Evolutionary conservation across 1,140 invertebrate genomes (phyloP), one percentile per base, ranked within the genome.

Genomic region (Antheraea mylitta): DNA sequence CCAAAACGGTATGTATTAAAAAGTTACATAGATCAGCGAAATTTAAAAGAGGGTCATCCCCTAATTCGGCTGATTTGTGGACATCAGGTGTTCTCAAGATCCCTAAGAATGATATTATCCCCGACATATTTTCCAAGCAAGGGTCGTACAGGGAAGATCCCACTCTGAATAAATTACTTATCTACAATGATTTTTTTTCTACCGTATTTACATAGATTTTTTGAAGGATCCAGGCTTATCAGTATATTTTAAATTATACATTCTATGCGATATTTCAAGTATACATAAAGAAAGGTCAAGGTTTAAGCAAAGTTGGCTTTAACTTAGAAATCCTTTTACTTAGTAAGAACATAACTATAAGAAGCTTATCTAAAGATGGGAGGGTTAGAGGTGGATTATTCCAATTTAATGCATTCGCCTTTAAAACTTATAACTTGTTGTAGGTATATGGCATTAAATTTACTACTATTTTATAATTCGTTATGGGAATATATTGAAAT

Each of bases 1-100:
- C 16, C 6, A 53, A 53, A 53, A 13, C 5, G 6, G 11, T 53
- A 53, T 13, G 11, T 53, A 53, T 53, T 53, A 6, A 13, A 30
- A 61, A 45, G 16, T 7, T 64, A 18, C 38, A 18, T 42, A 45
- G 9, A 18, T 37, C 36, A 64, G 18, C 38, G 38, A 64, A 38
- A 64, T 42, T 38, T 37, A 64, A 64, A 38, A 64, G 18, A 38
- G 63, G 38, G 38, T 18, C 42, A 38, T 59, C 70, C 75, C 71
- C 70, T 66, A 68, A 71, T 61, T 70, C 74, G 73, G 64, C 71
- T 66, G 71, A 77, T 81, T 70, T 74, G 75, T 73, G 72, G 75
- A 82, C 79, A 87, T 89, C 88, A 90, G 88, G 88, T 90, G 88
- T 86, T 78, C 66, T 75, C 66, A 85, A 87, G 84, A 84, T 86